Conservation (phyloP, 2,888 invertebrate species). For the Craniophora ligustri region DNA sequence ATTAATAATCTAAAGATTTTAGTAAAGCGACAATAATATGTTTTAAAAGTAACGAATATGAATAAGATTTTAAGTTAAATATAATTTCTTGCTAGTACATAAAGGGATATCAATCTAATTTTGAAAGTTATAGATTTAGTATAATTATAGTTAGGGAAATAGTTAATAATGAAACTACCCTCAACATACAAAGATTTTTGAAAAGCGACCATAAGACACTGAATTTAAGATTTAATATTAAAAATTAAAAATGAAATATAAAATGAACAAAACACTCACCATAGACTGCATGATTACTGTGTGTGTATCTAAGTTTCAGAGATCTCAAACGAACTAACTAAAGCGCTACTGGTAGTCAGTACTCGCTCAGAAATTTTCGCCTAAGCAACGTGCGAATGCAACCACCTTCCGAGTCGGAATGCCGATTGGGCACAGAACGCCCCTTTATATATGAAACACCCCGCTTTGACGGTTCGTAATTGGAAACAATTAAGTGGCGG, state of each 20-base stretch:
- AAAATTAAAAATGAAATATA: slow-evolving; percentile 19
- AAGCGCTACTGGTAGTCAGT: slow-evolving; percentile 85
- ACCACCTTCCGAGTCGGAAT: slow-evolving; percentile 82
- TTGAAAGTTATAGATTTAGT: no score
- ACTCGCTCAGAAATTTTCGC: slow-evolving; percentile 87
- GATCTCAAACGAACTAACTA: slow-evolving; percentile 88
- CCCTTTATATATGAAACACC: slow-evolving; percentile 85
- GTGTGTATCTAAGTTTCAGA: slow-evolving; percentile 77
- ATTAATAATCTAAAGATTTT: no score
- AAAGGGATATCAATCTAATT: no score
- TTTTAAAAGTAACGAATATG: no score
- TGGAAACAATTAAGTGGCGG: slow-evolving; percentile 85
- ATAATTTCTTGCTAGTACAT: no score
- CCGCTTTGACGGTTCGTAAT: slow-evolving; percentile 80
- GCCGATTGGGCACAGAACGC: slow-evolving; percentile 72
- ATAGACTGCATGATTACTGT: slow-evolving; percentile 87
- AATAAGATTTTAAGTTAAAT: no score
- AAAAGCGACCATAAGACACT: not conserved
- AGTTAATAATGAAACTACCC: no score
- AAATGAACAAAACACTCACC: slow-evolving; percentile 72
- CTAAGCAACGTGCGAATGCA: slow-evolving; percentile 82
- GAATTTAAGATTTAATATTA: no score
- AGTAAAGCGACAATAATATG: no score
- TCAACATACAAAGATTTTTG: no score
- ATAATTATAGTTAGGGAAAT: no score